Conservation (phyloP, 2,888 invertebrate genomes). For the Drosophila subsilvestris region DNA sequence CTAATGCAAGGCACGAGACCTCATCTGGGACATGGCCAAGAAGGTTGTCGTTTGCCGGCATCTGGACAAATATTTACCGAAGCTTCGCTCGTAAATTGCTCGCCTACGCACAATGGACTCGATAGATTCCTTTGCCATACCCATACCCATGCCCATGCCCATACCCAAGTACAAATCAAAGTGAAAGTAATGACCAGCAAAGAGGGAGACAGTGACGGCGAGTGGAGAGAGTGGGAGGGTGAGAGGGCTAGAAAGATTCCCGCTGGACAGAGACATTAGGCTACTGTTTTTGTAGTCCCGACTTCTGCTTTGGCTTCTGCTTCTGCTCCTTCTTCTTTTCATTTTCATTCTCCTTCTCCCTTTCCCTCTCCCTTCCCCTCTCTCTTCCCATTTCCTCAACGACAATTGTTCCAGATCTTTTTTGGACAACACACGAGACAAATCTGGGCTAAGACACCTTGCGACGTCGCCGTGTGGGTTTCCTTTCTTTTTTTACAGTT, state of each 20-base stretch:
- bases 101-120: slow-evolving; percentile 44
- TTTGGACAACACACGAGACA: slow-evolving; percentile 71
- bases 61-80: slow-evolving; percentile 77
- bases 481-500: slow-evolving; percentile 52
- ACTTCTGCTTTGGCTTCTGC: slow-evolving; percentile 4
- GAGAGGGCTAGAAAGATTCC: neutral
- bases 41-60: slow-evolving; percentile 36
- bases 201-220: neutral
- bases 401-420: slow-evolving; percentile 47
- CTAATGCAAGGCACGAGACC: slow-evolving; percentile 72
- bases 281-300: slow-evolving; percentile 60
- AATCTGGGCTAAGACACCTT: slow-evolving; percentile 78
- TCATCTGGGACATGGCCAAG: neutral
- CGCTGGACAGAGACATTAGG: slow-evolving; percentile 72
- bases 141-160: too few species aligned
- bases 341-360: too few species aligned
- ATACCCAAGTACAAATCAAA: slow-evolving; percentile 56
- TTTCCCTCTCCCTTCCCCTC: neutral
- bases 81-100: slow-evolving; percentile 74
- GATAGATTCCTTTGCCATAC: neutral
- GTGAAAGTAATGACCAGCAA: slow-evolving; percentile 75
- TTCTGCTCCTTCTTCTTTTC: too few species aligned
- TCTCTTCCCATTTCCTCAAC: neutral
- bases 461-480: slow-evolving; percentile 68
- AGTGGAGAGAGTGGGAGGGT: neutral